Evolutionary conservation across 2,113 vertebrate genomes (phyloP), one percentile per base, ranked within the genome.

Genomic region (Plotosus lineatus): DNA sequence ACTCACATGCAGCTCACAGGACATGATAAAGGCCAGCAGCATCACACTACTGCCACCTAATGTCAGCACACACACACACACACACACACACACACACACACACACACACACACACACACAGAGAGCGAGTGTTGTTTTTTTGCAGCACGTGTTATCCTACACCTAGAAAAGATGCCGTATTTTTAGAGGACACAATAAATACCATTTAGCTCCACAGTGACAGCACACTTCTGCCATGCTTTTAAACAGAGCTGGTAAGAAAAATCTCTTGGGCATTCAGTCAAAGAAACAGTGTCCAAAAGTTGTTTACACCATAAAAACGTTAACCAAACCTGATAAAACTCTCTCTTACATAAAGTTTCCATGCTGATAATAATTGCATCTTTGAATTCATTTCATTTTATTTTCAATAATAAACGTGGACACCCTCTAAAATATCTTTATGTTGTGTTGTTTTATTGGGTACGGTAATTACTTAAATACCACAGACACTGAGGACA

Each of bases 11-110:
- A 82, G 66, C 68, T 77, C 82, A 12, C 73, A 21, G 48, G 75
- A 78, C 82, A 87, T 85, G 86, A 82, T 86, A 83, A 84, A 85
- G 85, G 87, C 87, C 88, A 95, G 94, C 85, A 77, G 88, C 89
- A 93, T 94, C 94, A 92, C 94, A 88, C 94, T 94, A 93, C 95
- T 96, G 95, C 95, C 95, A 94, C 95, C 95, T 96, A 96, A 94
- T 94, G 95, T 89, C 91, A 87, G 78, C 83, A 85, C 23, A 50
- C 42, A 73, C 79, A 23, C 19, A 77, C 42, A 48, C 28, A 36
- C 66, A 66, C 6, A 51, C 42, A 21, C 50, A 71, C 28, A 48
- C 15, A 17, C 81, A 72, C 42, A 48, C 56, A 26, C 11, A 79
- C 44, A 7, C 7, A 56, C 53, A 56, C 53, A 56, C 53, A 56